phyloP scores from a whole-genome alignment of 2,888 invertebrate genomes.

The Drosophila cracens region DNA sequence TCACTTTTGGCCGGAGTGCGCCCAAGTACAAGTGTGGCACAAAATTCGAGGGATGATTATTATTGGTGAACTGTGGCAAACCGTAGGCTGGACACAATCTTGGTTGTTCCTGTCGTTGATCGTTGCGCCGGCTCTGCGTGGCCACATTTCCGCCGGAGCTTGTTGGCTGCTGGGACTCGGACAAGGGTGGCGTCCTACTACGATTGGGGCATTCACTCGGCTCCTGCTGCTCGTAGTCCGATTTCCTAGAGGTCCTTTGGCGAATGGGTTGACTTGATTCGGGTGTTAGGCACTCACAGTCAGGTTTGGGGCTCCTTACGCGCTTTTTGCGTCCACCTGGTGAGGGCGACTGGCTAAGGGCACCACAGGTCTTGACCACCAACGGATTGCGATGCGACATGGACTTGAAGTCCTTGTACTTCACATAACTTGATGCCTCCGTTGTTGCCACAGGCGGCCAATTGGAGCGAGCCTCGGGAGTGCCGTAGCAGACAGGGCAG shows the following conservation, averaged over 20 bases:
- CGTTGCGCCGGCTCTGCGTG: neutral
- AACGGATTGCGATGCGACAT: slow-evolving; percentile 10
- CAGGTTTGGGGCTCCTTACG: too few species aligned
- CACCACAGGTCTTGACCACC: slow-evolving; percentile 8
- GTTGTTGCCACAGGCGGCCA: neutral
- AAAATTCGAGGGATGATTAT: neutral
- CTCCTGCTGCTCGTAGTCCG: neutral
- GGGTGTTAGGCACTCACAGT: neutral
- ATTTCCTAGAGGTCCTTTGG: neutral
- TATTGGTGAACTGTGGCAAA: neutral
- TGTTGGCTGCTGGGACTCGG: neutral
- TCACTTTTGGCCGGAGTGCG: neutral
- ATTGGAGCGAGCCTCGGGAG: neutral
- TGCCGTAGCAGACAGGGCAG: neutral
- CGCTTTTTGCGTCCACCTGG: neutral
- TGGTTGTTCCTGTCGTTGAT: neutral
- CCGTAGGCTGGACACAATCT: neutral
- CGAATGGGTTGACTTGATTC: neutral
- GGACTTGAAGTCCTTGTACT: slow-evolving; percentile 14
- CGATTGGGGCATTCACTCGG: neutral
- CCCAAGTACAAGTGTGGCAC: neutral
- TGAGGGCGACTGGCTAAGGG: neutral
- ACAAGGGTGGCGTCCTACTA: neutral
- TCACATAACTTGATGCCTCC: slow-evolving; percentile 26
- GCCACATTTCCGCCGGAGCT: neutral